Percentiles rank a stretch among this genome's conserved stretches.
Conservation (phyloP, 2,797 vertebrate species). For the Paguma larvata region DNA sequence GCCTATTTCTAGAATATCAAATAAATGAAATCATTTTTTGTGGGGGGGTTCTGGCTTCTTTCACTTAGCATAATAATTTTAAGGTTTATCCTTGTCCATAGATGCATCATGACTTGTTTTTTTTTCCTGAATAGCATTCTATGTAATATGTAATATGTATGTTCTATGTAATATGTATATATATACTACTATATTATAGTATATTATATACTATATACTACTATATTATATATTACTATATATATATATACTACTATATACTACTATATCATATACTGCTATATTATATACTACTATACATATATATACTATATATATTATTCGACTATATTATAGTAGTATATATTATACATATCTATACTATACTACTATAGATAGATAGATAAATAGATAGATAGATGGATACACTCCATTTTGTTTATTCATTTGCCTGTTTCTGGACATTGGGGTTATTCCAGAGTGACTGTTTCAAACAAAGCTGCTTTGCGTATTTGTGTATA, state of each 20-base stretch:
- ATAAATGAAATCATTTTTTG: neutral
- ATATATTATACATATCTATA: too few relatives aligned
- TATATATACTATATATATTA: too few relatives aligned
- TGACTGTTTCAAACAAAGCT: neutral
- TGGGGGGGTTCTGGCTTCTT: neutral
- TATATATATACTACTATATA: too few relatives aligned
- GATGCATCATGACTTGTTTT: neutral
- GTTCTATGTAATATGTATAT: too few relatives aligned
- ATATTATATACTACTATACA: too few relatives aligned
- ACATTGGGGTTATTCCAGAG: neutral
- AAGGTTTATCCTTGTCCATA: neutral
- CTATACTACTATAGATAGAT: too few relatives aligned
- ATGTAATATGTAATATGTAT: too few relatives aligned
- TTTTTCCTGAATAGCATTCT: neutral
- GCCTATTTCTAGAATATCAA: neutral
- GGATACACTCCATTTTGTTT: neutral
- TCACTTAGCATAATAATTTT: neutral
- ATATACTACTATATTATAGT: too few relatives aligned
- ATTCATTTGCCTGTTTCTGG: neutral
- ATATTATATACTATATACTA: too few relatives aligned
- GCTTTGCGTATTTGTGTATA: neutral
- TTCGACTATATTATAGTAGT: too few relatives aligned
- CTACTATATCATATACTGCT: too few relatives aligned
- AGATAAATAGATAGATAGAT: neutral
- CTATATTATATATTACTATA: too few relatives aligned